Conservation (phyloP, 2,888 invertebrate genomes). For the Athetis lepigone region DNA sequence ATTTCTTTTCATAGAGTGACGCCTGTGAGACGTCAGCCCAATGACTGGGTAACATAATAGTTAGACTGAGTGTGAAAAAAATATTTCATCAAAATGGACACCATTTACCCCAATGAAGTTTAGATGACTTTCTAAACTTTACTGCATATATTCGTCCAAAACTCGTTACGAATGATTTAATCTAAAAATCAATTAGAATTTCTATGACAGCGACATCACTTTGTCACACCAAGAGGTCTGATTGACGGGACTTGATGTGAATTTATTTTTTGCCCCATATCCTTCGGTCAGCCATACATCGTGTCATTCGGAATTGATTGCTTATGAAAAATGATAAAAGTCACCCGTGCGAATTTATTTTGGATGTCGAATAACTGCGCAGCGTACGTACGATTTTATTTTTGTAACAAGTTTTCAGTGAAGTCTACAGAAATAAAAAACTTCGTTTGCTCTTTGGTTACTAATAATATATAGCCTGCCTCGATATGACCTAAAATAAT, state of each 20-base stretch:
- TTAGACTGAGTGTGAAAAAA: too few relatives aligned
- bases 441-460: not conserved
- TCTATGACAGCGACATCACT: slow-evolving; percentile 76
- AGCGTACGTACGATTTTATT: not conserved
- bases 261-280: slow-evolving; percentile 76
- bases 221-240: slow-evolving; percentile 77
- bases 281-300: slow-evolving; percentile 71
- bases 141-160: slow-evolving; percentile 25
- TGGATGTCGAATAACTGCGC: slow-evolving; percentile 25
- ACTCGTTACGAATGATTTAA: slow-evolving; percentile 64
- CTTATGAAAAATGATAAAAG: slow-evolving; percentile 71
- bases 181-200: slow-evolving; percentile 81
- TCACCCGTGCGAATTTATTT: slow-evolving; percentile 59
- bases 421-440: not conserved
- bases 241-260: slow-evolving; percentile 81
- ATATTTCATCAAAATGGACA: slow-evolving; percentile 21
- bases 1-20: too few relatives aligned
- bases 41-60: too few relatives aligned
- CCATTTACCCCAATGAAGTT: too few relatives aligned
- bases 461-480: too few relatives aligned
- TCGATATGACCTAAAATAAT: too few relatives aligned
- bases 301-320: slow-evolving; percentile 83
- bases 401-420: not conserved
- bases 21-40: too few relatives aligned
- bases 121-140: too few relatives aligned